These are phyloP conservation scores for Paracentrotus lividus DNA, from an alignment of 53 echinoderm and acorn worm genomes.

Conservation along the genomic window DNA sequence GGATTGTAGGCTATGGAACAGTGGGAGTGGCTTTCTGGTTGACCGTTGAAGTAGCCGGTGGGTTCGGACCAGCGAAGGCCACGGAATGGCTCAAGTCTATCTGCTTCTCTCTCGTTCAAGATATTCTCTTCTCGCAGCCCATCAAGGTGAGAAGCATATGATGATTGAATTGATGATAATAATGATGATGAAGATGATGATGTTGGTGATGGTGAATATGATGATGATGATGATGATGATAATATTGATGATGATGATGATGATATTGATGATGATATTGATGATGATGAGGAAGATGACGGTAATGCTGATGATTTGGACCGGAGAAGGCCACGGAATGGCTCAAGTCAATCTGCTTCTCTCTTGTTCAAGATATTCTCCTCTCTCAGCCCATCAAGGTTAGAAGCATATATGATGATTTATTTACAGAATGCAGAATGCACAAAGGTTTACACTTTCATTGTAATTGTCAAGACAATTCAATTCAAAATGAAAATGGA, in stretches of 20 bases:
- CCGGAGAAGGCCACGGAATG: constrained; percentile 87
- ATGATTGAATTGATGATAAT: not conserved
- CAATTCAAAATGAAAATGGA: no score
- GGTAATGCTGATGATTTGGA: constrained; percentile 68
- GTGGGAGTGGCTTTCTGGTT: constrained; percentile 81
- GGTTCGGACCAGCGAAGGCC: constrained; percentile 84
- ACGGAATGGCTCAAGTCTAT: constrained; percentile 87
- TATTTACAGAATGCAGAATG: no score
- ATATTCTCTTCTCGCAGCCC: constrained; percentile 86
- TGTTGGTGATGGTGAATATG: no score
- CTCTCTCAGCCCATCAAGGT: constrained; percentile 91
- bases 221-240: constrained; percentile 62
- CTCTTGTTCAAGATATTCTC: constrained; percentile 84
- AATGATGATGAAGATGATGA: constrained; percentile 36
- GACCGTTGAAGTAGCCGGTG: constrained; percentile 88
- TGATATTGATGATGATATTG: constrained; percentile 2
- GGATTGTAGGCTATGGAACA: constrained; percentile 75
- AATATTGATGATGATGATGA: constrained; percentile 25
- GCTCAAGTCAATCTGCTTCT: constrained; percentile 81
- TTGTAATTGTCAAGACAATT: no score
- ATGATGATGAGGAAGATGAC: constrained; percentile 34
- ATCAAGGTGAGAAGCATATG: constrained; percentile 74
- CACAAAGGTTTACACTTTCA: no score
- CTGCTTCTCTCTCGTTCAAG: constrained; percentile 81
- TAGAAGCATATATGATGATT: not conserved